phyloP scores from a whole-genome alignment of 2,797 vertebrate genomes.

The Lepidocolaptes lacrymiger region DNA sequence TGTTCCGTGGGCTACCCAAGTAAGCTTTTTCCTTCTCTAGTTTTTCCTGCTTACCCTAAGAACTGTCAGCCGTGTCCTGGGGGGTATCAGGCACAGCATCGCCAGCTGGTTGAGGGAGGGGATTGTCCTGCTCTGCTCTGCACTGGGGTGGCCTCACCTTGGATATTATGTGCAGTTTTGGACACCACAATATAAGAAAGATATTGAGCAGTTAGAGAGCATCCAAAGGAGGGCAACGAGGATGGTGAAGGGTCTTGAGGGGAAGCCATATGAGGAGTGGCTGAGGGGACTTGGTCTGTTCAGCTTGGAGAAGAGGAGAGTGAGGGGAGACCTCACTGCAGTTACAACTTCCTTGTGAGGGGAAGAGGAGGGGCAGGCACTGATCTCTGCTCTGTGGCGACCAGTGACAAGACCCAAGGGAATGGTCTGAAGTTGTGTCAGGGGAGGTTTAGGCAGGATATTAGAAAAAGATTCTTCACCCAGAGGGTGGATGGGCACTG shows the following conservation, averaged over 20 bases:
- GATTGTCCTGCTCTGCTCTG: not conserved
- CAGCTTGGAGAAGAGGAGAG: not conserved
- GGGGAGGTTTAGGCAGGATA: too few species aligned
- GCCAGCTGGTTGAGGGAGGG: not conserved
- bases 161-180: not conserved
- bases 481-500: not conserved
- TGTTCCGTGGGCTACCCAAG: not conserved
- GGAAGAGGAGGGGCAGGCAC: not conserved
- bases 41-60: not conserved
- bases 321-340: not conserved
- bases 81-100: not conserved
- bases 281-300: not conserved
- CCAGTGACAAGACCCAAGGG: not conserved
- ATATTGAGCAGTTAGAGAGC: not conserved
- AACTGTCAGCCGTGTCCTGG: not conserved
- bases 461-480: not conserved
- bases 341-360: not conserved
- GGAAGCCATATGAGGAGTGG: rapidly evolving
- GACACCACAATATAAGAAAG: not conserved
- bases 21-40: not conserved
- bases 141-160: not conserved
- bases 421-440: not conserved
- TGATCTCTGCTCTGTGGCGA: not conserved
- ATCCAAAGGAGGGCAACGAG: not conserved
- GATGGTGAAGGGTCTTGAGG: not conserved